Conservation (phyloP, 2,888 invertebrate species). For the Athripsodes cinereus region DNA sequence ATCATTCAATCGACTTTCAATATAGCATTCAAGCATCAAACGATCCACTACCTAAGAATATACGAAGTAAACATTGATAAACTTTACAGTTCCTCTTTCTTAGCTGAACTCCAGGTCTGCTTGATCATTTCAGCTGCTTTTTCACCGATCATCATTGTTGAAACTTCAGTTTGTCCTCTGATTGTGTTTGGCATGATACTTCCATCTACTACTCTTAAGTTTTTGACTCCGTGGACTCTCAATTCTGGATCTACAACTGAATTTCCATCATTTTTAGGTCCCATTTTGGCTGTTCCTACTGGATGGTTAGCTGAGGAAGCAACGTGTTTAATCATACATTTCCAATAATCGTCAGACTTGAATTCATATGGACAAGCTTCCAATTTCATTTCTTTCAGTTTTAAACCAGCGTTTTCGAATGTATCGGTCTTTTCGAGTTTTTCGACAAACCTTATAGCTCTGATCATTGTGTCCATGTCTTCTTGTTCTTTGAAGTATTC, state of each 20-base stretch:
- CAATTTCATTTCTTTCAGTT: constrained; percentile 13
- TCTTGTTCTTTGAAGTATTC: constrained; percentile 50
- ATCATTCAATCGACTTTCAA: too few relatives aligned
- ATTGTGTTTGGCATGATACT: constrained; percentile 49
- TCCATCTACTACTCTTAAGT: constrained; percentile 48
- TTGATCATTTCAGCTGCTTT: constrained; percentile 68
- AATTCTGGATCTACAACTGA: constrained; percentile 49
- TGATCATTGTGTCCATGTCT: constrained; percentile 42
- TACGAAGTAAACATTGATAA: too few relatives aligned
- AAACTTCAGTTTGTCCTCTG: constrained; percentile 56
- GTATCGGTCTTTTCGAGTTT: constrained; percentile 30
- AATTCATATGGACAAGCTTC: constrained; percentile 29
- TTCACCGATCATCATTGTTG: constrained; percentile 80
- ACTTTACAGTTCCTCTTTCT: background rate
- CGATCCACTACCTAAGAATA: too few relatives aligned
- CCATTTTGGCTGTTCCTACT: constrained; percentile 67
- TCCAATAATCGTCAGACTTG: constrained; percentile 46
- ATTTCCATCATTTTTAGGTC: constrained; percentile 37
- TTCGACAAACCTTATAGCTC: constrained; percentile 33
- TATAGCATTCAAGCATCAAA: too few relatives aligned
- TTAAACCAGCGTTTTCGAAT: constrained; percentile 13
- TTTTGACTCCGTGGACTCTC: constrained; percentile 48
- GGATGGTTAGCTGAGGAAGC: constrained; percentile 58
- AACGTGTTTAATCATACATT: constrained; percentile 51
- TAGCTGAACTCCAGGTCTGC: constrained; percentile 37